Evolutionary conservation across 2,113 vertebrate genomes (phyloP).

Genomic region (Phodopus roborovskii): DNA sequence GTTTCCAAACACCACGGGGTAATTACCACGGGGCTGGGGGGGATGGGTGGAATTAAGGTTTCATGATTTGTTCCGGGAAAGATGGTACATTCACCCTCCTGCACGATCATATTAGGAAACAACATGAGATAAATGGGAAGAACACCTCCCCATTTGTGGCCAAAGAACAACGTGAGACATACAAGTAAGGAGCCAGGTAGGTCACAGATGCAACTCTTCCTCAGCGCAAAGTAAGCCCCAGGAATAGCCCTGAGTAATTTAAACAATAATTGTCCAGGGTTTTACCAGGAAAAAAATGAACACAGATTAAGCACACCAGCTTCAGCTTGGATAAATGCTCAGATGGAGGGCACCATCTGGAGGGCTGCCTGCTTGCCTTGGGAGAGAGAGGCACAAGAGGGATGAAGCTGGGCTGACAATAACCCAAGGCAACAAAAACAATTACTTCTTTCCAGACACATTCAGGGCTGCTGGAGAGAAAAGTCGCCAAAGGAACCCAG

Average conservation of each 20-base stretch:
- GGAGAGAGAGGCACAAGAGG: not conserved
- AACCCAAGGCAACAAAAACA: conserved; percentile 71
- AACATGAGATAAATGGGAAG: not conserved
- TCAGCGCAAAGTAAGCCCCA: not conserved
- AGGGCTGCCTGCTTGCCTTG: conserved; percentile 8
- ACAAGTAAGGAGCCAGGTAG: conserved; percentile 15
- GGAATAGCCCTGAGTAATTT: conserved; percentile 41
- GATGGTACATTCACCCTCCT: not conserved
- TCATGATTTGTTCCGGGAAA: not conserved
- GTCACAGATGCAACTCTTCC: not conserved
- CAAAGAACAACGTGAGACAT: not conserved
- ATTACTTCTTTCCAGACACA: conserved; percentile 50
- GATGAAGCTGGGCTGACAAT: conserved; percentile 13
- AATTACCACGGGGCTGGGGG: not conserved
- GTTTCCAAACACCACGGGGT: conserved; percentile 16
- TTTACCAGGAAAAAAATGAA: conserved; percentile 33
- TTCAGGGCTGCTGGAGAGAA: conserved; percentile 22
- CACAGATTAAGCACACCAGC: not conserved
- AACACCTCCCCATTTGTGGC: not conserved
- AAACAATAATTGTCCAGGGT: not conserved
- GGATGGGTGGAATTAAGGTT: not conserved
- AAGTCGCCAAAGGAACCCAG: conserved; percentile 32
- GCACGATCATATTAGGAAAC: not conserved
- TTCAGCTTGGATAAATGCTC: not conserved
- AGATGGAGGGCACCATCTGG: conserved; percentile 4